Conservation (phyloP, 2,888 invertebrate species). For the Neoitamus cyanurus region DNA sequence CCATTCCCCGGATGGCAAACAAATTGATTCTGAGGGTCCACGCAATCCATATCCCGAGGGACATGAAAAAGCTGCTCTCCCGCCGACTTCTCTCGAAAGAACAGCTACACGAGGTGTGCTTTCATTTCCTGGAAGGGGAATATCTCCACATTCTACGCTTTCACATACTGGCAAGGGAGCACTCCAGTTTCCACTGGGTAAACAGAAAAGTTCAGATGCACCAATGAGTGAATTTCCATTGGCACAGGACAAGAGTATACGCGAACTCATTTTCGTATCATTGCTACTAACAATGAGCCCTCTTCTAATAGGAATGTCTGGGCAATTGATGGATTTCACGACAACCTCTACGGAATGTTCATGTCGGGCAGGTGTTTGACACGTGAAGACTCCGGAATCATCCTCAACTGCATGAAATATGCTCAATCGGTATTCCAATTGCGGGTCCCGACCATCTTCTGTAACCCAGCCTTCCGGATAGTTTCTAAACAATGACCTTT, state of each 20-base stretch:
- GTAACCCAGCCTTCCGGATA: conserved; percentile 86
- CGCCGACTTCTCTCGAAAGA: conserved; percentile 82
- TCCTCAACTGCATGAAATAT: conserved; percentile 84
- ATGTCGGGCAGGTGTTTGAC: conserved; percentile 86
- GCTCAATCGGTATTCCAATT: conserved; percentile 82
- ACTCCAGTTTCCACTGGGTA: conserved; percentile 90
- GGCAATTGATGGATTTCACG: conserved; percentile 84
- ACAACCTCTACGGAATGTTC: conserved; percentile 83
- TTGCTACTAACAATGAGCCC: conserved; percentile 79
- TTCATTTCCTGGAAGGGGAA: conserved; percentile 70
- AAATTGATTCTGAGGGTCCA: conserved; percentile 80
- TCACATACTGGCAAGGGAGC: conserved; percentile 84
- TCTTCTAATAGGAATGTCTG: conserved; percentile 77
- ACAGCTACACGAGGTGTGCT: conserved; percentile 78
- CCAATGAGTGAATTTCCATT: conserved; percentile 86
- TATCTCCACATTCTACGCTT: conserved; percentile 87
- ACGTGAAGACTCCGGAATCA: conserved; percentile 86
- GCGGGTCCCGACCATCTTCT: conserved; percentile 81
- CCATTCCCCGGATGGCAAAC: conserved; percentile 83
- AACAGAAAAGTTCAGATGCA: conserved; percentile 76
- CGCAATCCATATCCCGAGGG: conserved; percentile 80
- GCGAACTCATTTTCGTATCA: conserved; percentile 79
- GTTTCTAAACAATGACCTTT: conserved; percentile 66
- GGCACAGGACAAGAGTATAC: conserved; percentile 79
- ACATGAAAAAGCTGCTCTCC: conserved; percentile 83